Evolutionary conservation across 2,888 invertebrate species (phyloP).

Genomic region (Eledona agricola): DNA sequence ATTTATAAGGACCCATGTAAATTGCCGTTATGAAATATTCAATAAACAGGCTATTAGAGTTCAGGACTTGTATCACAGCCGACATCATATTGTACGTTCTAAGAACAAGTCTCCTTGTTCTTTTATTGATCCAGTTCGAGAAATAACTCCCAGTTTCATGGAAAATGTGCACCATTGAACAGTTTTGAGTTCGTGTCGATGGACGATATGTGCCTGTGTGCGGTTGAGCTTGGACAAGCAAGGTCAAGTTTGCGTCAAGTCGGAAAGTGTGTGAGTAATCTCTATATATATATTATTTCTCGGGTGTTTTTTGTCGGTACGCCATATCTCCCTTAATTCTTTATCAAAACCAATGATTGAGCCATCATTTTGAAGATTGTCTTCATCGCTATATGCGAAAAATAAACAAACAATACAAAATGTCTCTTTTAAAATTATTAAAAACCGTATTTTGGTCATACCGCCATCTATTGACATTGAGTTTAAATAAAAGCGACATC

Average conservation of each 20-base stretch:
- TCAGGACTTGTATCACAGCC: conserved; percentile 34
- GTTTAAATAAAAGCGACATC: too few species aligned
- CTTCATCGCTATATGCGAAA: too few species aligned
- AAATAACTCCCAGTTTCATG: not conserved
- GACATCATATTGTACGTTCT: conserved; percentile 23
- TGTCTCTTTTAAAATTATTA: too few species aligned
- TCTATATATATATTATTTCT: too few species aligned
- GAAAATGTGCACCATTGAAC: not conserved
- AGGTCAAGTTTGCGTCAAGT: conserved; percentile 23
- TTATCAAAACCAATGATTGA: too few species aligned
- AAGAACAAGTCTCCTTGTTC: conserved; percentile 3
- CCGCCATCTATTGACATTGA: too few species aligned
- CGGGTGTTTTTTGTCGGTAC: too few species aligned
- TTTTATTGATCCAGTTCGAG: conserved; percentile 6
- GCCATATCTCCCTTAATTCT: too few species aligned
- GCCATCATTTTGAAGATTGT: too few species aligned
- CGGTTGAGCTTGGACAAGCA: not conserved
- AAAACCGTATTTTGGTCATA: too few species aligned
- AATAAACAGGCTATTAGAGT: conserved; percentile 42
- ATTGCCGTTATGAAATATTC: conserved; percentile 45
- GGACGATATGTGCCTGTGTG: conserved; percentile 15
- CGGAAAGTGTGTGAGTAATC: too few species aligned
- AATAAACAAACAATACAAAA: too few species aligned
- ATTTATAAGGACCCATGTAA: conserved; percentile 46
- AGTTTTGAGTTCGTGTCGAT: conserved; percentile 13